Base-by-base conservation (phyloP, 30 jellyfish, hydroid and myxozoan genomes). In the Aurelia coerulea region DNA sequence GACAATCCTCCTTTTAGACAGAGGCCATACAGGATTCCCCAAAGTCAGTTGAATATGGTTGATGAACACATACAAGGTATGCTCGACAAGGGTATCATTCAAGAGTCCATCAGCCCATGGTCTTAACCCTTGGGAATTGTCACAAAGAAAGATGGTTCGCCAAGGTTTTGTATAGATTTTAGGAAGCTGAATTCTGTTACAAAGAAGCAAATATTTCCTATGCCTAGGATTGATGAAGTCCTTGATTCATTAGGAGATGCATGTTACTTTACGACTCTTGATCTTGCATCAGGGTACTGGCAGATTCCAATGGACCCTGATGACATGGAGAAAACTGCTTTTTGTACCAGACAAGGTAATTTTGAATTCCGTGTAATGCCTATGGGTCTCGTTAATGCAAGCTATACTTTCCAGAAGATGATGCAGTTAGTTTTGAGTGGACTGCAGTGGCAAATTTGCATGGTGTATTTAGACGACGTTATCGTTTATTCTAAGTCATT, bases 171-270 rank as follows among this genome's bases (percentile, higher is more conserved):
- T 62, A 58, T 84, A 0, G 90, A 73, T 60, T 84, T 62, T 65
- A 15, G 94, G 31, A 65, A 56, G 37, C 52, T 84, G 54, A 84
- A 84, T 37, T n/a, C 69, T 3, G 33, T 72, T 29, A 74, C 94
- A 35, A 73, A 56, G 80, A 83, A 62, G 35, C 83, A 83, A 29
- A 63, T 73, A 16, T 87, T 39, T 87, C 91, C 96, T 35, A 76
- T 87, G 86, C 96, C 96, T 14, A 65, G 96, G 71, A 60, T 76
- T 17, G 92, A 86, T 4, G 81, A 64, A n/a, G 85, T 86, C 16
- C 41, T 74, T 19, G 95, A 86, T 46, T 76, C 74, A 17, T 31
- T 87, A 35, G 86, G 91, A 2, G 96, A 63, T 56, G 79, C 87
- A 15, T 60, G 82, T 66, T 67, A 58, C 32, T 87, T 78, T 80